Conservation (phyloP, 1,140 invertebrate genomes). For the Pachyrhynchus sulphureomaculatus region DNA sequence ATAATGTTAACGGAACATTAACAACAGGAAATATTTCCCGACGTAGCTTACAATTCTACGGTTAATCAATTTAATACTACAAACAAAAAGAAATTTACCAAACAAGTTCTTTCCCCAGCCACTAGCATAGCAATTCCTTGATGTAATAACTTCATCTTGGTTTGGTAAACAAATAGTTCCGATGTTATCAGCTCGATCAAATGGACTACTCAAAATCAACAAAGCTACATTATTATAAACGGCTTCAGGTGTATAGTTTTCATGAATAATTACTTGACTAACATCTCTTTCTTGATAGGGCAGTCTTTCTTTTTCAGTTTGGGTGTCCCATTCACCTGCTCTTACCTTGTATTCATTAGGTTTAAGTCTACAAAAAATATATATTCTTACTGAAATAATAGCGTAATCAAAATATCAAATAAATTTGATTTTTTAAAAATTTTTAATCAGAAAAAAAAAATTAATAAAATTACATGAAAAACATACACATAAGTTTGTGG, state of each 20-base stretch:
- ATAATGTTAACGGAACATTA: no score
- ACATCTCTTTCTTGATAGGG: slow-evolving; percentile 63
- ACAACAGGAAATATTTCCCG: no score
- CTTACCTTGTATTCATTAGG: slow-evolving; percentile 58
- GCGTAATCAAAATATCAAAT: no score
- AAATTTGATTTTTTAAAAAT: no score
- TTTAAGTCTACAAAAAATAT: slow-evolving; percentile 9
- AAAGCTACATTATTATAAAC: slow-evolving; percentile 64
- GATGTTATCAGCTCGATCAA: slow-evolving; percentile 63
- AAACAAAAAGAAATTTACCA: slow-evolving; percentile 52
- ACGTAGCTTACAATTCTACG: no score
- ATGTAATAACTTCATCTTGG: slow-evolving; percentile 52
- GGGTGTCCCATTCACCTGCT: slow-evolving; percentile 76
- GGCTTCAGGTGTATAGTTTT: slow-evolving; percentile 52
- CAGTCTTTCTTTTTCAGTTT: slow-evolving; percentile 63
- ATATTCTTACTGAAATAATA: no score
- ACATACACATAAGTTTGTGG: no score
- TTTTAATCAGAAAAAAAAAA: no score
- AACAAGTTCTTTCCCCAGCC: slow-evolving; percentile 84
- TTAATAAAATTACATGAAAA: no score
- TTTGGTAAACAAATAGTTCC: slow-evolving; percentile 62
- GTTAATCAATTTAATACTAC: no score
- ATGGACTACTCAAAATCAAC: slow-evolving; percentile 56
- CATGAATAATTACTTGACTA: slow-evolving; percentile 57
- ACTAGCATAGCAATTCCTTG: slow-evolving; percentile 68